Base-by-base conservation (phyloP, 2,888 invertebrate genomes). In the Deilephila elpenor region DNA sequence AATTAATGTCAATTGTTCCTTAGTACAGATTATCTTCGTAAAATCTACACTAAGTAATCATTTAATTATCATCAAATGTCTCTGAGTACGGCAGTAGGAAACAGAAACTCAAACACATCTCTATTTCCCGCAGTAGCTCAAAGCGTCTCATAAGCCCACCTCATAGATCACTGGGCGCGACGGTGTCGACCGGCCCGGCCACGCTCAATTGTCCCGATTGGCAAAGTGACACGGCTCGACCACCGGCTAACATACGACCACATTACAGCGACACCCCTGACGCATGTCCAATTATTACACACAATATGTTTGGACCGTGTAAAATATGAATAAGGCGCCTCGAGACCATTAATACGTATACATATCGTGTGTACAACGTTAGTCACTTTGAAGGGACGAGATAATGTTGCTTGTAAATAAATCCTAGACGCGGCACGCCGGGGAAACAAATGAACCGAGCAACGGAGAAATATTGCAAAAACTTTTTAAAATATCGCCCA, bases 251-350 rank as follows among this genome's bases (percentile, higher is more conserved):
- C 92, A 85, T 93, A 93, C 89, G 91, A 85, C 88, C 92, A 87
- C 89, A 94, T 94, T 93, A 93, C 89, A 86, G 86, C 89, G 90
- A 92, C 93, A 91, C 86, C 88, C 89, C 88, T 93, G 93, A 93
- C 93, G 90, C 91, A 90, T 92, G 91, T 92, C 92, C 93, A 93
- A 93, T 93, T 93, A 93, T 90, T 91, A 91, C 91, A 88, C 83
- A 92, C 92, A 91, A 92, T 93, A 89, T 92, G 88, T 91, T 90
- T 86, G 86, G 44, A 87, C 84, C 84, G 86, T 83, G 91, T 92
- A 92, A 92, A 92, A 92, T 93, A 93, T 93, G 91, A 92, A 92
- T 90, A 88, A 90, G 87, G 85, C 84, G 84, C 85, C 83, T 79
- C 79, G 79, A 79, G 80, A 76, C 86, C 88, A 91, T 91, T 91